These are phyloP conservation scores for Troides aeacus DNA, from an alignment of 2,888 invertebrate species.

Conservation along the genomic window DNA sequence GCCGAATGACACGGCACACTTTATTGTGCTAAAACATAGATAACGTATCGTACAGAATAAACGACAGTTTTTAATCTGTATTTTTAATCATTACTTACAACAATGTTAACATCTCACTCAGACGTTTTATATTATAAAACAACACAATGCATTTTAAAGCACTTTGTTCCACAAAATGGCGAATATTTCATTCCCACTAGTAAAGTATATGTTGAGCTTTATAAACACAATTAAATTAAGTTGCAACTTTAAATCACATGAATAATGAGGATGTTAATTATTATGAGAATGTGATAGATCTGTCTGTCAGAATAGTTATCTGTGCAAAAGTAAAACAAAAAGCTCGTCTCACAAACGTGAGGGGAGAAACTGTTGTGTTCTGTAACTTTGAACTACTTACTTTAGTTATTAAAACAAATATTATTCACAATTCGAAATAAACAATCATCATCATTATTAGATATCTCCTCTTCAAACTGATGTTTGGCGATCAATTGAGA, in stretches of 20 bases:
- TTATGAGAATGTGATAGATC: not conserved
- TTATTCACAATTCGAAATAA: not conserved
- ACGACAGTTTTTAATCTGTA: not conserved
- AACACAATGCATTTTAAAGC: no score
- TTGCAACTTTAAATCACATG: not conserved
- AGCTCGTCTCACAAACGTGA: slow-evolving; percentile 36
- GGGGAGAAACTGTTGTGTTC: slow-evolving; percentile 43
- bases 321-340: slow-evolving; percentile 44
- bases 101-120: not conserved
- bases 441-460: no score
- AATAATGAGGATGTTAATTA: not conserved
- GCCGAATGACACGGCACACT: slow-evolving; percentile 29
- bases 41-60: slow-evolving; percentile 1
- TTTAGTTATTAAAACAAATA: not conserved
- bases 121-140: no score
- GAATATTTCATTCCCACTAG: no score
- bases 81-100: not conserved
- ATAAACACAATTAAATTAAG: no score
- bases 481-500: no score
- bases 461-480: no score
- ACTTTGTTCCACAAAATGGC: no score
- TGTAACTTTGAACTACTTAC: slow-evolving; percentile 45
- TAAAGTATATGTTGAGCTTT: no score
- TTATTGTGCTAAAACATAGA: slow-evolving; percentile 19
- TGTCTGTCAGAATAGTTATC: slow-evolving; percentile 3